Conservation (phyloP, 2,797 vertebrate genomes). For the Gorsachius magnificus region DNA sequence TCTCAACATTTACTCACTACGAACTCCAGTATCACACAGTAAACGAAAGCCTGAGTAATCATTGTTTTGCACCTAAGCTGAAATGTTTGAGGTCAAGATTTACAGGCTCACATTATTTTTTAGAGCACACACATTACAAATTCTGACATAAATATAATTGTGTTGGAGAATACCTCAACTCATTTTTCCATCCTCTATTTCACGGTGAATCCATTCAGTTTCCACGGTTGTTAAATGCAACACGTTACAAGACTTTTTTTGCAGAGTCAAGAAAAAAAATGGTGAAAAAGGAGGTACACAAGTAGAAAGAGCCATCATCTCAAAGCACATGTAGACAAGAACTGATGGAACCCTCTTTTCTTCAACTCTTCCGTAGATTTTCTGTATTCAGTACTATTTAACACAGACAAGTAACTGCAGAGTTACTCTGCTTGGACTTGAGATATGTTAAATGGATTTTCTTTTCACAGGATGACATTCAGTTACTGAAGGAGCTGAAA, state of each 20-base stretch:
- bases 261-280: background rate
- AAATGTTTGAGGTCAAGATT: background rate
- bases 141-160: background rate
- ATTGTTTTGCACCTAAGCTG: background rate
- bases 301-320: background rate
- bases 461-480: conserved; percentile 84
- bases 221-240: background rate
- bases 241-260: background rate
- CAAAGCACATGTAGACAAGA: background rate
- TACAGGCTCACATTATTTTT: background rate
- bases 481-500: conserved; percentile 86
- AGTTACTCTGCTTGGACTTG: background rate
- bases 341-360: background rate
- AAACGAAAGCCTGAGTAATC: background rate
- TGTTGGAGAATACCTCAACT: background rate
- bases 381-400: background rate
- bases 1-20: background rate
- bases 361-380: background rate
- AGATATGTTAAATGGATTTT: background rate
- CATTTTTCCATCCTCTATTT: background rate
- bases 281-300: background rate
- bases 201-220: background rate
- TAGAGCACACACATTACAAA: background rate
- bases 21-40: background rate
- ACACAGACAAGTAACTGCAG: background rate